Base-by-base conservation (phyloP, 2,888 invertebrate species). In the Sinhomidia bicolor region DNA sequence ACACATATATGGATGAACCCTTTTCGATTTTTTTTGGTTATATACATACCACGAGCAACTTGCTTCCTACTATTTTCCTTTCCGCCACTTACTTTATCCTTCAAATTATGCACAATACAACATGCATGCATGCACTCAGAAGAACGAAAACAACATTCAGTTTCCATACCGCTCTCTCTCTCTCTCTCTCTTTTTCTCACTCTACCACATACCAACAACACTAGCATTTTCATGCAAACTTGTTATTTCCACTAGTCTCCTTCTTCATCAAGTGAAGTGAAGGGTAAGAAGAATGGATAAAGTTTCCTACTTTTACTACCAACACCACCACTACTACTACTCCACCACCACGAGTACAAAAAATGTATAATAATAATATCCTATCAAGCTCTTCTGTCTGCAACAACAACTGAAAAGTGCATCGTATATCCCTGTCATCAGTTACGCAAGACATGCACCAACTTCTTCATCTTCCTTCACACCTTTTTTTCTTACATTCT, bases 361-460 rank as follows among this genome's bases (percentile, higher is more conserved):
- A 62, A 29, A 26, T 62, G 29, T 29, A 62, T 12, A n/a, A n/a
- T n/a, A n/a, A n/a, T n/a, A n/a, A n/a, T n/a, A 62, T 62, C 29
- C 62, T 62, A 62, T 62, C 17, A 68, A 7, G 10, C 17, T 17
- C 17, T 36, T 68, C 32, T 32, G 7, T 10, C 20, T 62, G 41
- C 60, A 54, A 54, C 60, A 54, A 54, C 54, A 36, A n/a, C 65
- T 36, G 17, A 65, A 76, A 51, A 76, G 54, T 51, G 78, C 78
- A 78, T 78, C 78, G 54, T 81, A 81, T 47, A 71, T 85, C 80
- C 81, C 76, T 87, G 86, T 87, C 86, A 87, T 87, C 86, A 87
- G 81, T 80, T 80, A 60, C 81, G 78, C 85, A 85, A 79, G 85
- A 78, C 62, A 29, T 32, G 65, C 65, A 85, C 76, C 62, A 78